Conservation (phyloP, 1,140 invertebrate genomes). For the Drosophila littoralis region DNA sequence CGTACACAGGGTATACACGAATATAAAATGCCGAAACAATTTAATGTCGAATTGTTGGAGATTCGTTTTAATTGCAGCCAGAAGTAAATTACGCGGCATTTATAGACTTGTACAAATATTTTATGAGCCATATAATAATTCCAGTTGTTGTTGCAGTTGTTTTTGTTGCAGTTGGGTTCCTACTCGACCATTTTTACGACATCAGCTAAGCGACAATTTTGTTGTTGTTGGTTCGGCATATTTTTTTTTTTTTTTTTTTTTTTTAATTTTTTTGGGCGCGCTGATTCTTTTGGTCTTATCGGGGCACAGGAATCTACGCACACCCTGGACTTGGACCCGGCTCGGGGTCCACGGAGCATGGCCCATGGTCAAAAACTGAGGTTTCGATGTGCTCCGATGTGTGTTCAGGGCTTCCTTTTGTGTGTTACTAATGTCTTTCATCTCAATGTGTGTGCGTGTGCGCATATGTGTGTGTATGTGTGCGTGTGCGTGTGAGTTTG, state of each 20-base stretch:
- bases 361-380: conserved; percentile 10
- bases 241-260: conserved; percentile 17
- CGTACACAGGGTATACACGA: conserved; percentile 8
- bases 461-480: conserved; percentile 1
- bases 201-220: conserved; percentile 38
- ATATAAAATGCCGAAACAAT: conserved; percentile 39
- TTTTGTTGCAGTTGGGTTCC: conserved; percentile 45
- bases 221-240: conserved; percentile 27
- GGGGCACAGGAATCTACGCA: conserved; percentile 54
- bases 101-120: conserved; percentile 81
- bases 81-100: conserved; percentile 74
- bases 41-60: conserved; percentile 32
- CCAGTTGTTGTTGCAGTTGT: conserved; percentile 21
- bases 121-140: conserved; percentile 80
- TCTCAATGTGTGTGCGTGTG: not conserved
- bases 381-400: conserved; percentile 37
- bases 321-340: conserved; percentile 59
- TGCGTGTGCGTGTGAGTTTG: conserved; percentile 33
- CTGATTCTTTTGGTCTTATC: conserved; percentile 53
- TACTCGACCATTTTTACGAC: conserved; percentile 58
- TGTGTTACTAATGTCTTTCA: conserved; percentile 46
- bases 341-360: conserved; percentile 6
- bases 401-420: conserved; percentile 34
- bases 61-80: conserved; percentile 63
- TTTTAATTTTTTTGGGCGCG: conserved; percentile 36